Conservation (phyloP, 1,140 invertebrate species). For the Lysiphlebus fabarum region DNA sequence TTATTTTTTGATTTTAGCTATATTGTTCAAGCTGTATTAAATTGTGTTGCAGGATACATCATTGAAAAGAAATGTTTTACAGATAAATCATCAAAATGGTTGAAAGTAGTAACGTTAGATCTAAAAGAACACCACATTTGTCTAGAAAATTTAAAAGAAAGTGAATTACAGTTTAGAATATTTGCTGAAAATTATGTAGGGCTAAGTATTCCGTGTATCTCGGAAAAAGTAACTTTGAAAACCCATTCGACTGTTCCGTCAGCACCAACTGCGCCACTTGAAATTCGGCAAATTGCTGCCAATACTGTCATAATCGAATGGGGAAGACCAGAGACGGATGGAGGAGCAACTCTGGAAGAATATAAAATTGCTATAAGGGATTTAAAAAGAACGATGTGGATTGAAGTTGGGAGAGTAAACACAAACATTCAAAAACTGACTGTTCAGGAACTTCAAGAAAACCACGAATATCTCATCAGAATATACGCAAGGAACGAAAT, state of each 20-base stretch:
- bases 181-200: conserved; percentile 89
- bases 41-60: conserved; percentile 70
- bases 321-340: conserved; percentile 90
- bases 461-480: conserved; percentile 83
- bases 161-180: conserved; percentile 86
- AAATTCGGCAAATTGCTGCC: conserved; percentile 76
- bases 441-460: conserved; percentile 83
- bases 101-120: conserved; percentile 81
- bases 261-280: conserved; percentile 83
- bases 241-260: conserved; percentile 92
- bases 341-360: conserved; percentile 82
- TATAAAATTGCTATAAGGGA: conserved; percentile 94
- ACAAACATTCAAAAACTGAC: conserved; percentile 79
- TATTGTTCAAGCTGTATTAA: conserved; percentile 14
- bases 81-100: conserved; percentile 70
- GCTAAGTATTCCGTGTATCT: conserved; percentile 73
- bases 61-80: conserved; percentile 82
- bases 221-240: conserved; percentile 79
- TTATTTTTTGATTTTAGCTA: neutral
- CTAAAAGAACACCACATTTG: conserved; percentile 73
- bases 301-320: conserved; percentile 87
- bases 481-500: conserved; percentile 94
- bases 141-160: conserved; percentile 84
- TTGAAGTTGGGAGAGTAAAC: conserved; percentile 85
- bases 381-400: conserved; percentile 91